Conservation (phyloP, 37 sponge, comb jelly and placozoan genomes). For the Lycopodina hypogea region DNA sequence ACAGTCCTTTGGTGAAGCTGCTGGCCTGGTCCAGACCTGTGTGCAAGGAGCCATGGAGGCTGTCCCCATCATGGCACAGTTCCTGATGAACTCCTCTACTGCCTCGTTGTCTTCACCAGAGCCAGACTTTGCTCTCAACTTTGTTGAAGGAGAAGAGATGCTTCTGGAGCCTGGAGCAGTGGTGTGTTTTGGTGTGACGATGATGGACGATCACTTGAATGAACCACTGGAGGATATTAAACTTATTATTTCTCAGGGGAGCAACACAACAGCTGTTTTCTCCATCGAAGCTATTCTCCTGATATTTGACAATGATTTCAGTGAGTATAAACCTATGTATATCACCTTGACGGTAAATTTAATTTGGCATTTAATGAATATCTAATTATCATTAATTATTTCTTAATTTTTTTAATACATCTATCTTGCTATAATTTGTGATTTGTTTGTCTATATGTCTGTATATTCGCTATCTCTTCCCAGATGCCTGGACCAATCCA, state of each 20-base stretch:
- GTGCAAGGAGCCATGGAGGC: background rate
- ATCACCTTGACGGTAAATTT: too few species aligned
- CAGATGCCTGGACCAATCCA: too few species aligned
- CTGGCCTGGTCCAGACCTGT: background rate
- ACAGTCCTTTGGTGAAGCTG: background rate
- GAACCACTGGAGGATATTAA: conserved; percentile 1
- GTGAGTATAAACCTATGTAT: conserved; percentile 1
- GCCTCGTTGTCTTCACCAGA: background rate
- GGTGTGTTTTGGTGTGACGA: background rate
- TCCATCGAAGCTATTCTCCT: background rate
- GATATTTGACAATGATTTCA: conserved; percentile 10
- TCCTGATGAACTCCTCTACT: background rate
- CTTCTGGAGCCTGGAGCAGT: background rate
- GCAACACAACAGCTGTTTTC: background rate
- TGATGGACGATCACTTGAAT: conserved; percentile 10
- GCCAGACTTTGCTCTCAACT: background rate
- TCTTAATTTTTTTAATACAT: too few species aligned
- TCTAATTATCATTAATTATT: too few species aligned
- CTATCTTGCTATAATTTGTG: too few species aligned
- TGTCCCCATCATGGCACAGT: background rate
- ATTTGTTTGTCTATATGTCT: background rate
- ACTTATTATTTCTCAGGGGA: background rate
- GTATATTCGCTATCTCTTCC: background rate
- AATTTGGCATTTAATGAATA: too few species aligned
- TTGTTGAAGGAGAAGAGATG: background rate